Evolutionary conservation across 2,113 vertebrate genomes (phyloP).

Genomic region (Archocentrus centrarchus): DNA sequence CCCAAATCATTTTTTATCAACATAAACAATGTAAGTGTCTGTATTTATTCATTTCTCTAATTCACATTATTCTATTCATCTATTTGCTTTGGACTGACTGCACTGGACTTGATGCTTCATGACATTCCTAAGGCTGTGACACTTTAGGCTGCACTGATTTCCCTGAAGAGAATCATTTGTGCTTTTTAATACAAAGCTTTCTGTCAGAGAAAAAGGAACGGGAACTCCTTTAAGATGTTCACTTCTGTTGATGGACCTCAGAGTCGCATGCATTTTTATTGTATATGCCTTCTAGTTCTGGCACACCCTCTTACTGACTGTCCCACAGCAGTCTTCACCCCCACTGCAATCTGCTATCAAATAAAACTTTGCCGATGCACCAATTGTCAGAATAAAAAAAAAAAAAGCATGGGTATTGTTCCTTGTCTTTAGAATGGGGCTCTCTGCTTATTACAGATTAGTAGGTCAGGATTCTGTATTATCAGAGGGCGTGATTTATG

Average conservation of each 20-base stretch:
- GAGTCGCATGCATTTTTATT: not conserved
- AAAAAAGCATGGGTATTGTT: constrained; percentile 35
- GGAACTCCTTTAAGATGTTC: too few species aligned
- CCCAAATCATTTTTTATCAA: not conserved
- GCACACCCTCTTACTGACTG: not conserved
- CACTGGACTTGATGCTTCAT: not conserved
- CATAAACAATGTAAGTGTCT: not conserved
- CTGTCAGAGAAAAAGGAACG: too few species aligned
- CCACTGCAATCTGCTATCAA: constrained; percentile 3
- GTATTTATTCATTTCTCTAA: not conserved
- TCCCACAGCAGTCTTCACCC: not conserved
- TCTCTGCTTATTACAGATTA: constrained; percentile 79
- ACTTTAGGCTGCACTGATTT: not conserved
- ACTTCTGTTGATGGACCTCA: too few species aligned
- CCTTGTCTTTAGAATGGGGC: constrained; percentile 45
- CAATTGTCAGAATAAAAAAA: constrained; percentile 36
- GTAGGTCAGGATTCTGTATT: constrained; percentile 74
- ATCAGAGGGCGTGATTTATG: constrained; percentile 74
- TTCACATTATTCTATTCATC: not conserved
- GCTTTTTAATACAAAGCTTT: not conserved
- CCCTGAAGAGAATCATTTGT: not conserved
- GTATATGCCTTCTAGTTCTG: constrained; percentile 1
- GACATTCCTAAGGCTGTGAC: not conserved
- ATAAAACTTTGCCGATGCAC: constrained; percentile 26
- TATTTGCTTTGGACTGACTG: not conserved